Evolutionary conservation across 2,888 invertebrate genomes (phyloP).

Genomic region (Apomyelois bistriatella): DNA sequence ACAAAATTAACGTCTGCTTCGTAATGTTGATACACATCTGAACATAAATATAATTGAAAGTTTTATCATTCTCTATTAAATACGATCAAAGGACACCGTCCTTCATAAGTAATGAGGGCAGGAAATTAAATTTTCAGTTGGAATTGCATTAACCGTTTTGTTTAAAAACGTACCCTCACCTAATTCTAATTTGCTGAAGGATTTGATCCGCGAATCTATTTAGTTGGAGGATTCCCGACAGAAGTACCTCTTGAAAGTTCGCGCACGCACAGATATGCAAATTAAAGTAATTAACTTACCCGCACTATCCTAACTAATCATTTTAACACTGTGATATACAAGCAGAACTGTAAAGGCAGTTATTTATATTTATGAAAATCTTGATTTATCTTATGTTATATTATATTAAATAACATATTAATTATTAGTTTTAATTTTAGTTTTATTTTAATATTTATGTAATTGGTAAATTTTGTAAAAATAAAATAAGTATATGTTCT

Average conservation of each 20-base stretch:
- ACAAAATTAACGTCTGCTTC: too few species aligned
- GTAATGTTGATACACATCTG: too few species aligned
- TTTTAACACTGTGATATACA: slow-evolving; percentile 8
- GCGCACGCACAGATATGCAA: slow-evolving; percentile 27
- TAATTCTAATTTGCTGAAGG: slow-evolving; percentile 68
- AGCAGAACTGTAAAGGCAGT: not conserved
- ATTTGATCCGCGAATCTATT: slow-evolving; percentile 52
- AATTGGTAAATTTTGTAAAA: too few species aligned
- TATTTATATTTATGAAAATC: too few species aligned
- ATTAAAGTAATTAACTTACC: slow-evolving; percentile 21
- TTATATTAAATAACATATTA: too few species aligned
- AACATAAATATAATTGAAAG: too few species aligned
- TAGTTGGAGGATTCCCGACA: slow-evolving; percentile 30
- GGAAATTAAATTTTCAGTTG: slow-evolving; percentile 51
- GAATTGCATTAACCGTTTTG: slow-evolving; percentile 52
- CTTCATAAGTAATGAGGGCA: slow-evolving; percentile 34
- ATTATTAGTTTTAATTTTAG: too few species aligned
- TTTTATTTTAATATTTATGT: too few species aligned
- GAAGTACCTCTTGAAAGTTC: slow-evolving; percentile 30
- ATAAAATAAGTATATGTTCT: too few species aligned
- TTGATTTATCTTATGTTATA: too few species aligned
- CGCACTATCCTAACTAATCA: slow-evolving; percentile 15
- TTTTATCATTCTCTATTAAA: not conserved
- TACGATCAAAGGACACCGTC: slow-evolving; percentile 24
- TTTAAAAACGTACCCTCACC: slow-evolving; percentile 58